Evolutionary conservation across 2,888 invertebrate genomes (phyloP).

Genomic region (Drosophila parthenogenetica): DNA sequence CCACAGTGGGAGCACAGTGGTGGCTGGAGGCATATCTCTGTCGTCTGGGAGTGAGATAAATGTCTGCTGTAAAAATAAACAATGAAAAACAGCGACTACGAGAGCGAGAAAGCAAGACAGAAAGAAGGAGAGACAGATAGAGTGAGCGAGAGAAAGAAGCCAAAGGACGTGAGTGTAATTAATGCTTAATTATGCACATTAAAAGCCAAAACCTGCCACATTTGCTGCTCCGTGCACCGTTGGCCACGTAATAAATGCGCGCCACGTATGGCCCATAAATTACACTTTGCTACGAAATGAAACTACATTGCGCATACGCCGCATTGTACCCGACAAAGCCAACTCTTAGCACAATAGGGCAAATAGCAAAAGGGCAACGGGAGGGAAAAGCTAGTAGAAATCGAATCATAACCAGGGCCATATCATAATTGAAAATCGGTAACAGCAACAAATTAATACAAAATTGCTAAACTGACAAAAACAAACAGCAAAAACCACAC

Average conservation of each 20-base stretch:
- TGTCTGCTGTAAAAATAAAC: slow-evolving; percentile 63
- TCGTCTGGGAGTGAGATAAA: slow-evolving; percentile 57
- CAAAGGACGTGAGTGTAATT: slow-evolving; percentile 68
- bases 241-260: slow-evolving; percentile 70
- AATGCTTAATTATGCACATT: slow-evolving; percentile 81
- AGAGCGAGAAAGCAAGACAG: background rate
- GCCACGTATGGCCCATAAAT: slow-evolving; percentile 75
- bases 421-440: slow-evolving; percentile 70
- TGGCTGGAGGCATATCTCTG: slow-evolving; percentile 38
- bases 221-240: slow-evolving; percentile 42
- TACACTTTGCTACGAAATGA: slow-evolving; percentile 58
- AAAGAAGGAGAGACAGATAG: background rate
- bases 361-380: background rate
- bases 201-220: slow-evolving; percentile 76
- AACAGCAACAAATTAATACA: slow-evolving; percentile 49
- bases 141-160: background rate
- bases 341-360: no score
- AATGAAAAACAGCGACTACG: slow-evolving; percentile 42
- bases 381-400: background rate
- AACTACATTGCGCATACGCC: slow-evolving; percentile 62
- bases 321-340: slow-evolving; percentile 11
- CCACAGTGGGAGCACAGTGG: slow-evolving; percentile 34
- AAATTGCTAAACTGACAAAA: slow-evolving; percentile 42
- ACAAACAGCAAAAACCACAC: background rate
- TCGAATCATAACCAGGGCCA: slow-evolving; percentile 41